These are phyloP conservation scores for Pogonophryne albipinna DNA, from an alignment of 2,797 vertebrate species.

Conservation along the genomic window DNA sequence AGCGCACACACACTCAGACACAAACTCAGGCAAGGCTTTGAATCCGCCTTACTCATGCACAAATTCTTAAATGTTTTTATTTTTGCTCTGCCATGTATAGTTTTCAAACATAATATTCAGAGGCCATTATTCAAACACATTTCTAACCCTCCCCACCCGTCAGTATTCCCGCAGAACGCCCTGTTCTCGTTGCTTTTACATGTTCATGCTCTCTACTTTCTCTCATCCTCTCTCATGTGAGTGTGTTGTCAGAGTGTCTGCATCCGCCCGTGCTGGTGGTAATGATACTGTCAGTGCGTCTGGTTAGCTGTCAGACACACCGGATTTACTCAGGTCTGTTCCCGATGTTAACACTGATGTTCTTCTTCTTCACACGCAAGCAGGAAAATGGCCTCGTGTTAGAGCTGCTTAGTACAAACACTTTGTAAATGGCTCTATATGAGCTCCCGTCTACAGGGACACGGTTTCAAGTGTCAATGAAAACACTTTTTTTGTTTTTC, in stretches of 20 bases:
- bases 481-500: constrained; percentile 10
- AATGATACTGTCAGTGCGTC: constrained; percentile 83
- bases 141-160: constrained; percentile 10
- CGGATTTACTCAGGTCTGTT: constrained; percentile 75
- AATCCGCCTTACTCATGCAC: constrained; percentile 20
- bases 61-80: constrained; percentile 62
- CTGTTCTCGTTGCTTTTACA: constrained; percentile 35
- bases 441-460: constrained; percentile 56
- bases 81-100: constrained; percentile 39
- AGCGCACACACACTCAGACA: constrained; percentile 57
- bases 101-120: constrained; percentile 62
- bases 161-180: constrained; percentile 13
- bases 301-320: constrained; percentile 80
- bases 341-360: constrained; percentile 82
- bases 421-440: constrained; percentile 50
- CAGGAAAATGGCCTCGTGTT: constrained; percentile 66
- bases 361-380: constrained; percentile 72
- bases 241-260: constrained; percentile 76
- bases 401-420: constrained; percentile 71
- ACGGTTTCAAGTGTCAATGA: constrained; percentile 42
- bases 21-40: constrained; percentile 50
- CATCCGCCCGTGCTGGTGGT: constrained; percentile 71
- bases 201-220: constrained; percentile 44
- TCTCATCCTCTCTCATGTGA: constrained; percentile 45
- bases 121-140: constrained; percentile 53